phyloP scores from a whole-genome alignment of 2,113 vertebrate species.

The Aviceda subcristata region DNA sequence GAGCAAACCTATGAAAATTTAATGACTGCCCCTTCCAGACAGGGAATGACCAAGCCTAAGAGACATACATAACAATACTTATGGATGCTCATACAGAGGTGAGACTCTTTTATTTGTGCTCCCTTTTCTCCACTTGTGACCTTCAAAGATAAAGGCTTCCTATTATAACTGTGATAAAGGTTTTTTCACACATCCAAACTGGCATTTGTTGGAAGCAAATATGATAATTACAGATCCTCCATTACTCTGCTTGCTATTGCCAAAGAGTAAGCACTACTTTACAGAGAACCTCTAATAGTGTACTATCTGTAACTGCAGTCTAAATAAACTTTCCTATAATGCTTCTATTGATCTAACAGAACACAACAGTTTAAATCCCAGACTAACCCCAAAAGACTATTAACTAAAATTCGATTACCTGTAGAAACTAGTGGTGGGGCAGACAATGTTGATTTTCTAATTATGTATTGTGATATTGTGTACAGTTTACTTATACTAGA shows the following conservation, averaged over 20 bases:
- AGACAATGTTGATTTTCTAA: not conserved
- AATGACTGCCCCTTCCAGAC: not conserved
- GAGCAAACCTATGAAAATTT: conserved; percentile 19
- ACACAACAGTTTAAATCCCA: not conserved
- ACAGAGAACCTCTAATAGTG: not conserved
- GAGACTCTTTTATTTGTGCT: not conserved
- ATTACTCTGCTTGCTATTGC: not conserved
- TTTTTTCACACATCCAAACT: not conserved
- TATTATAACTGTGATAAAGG: not conserved
- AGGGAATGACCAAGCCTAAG: not conserved
- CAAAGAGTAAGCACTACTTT: not conserved
- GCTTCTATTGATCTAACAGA: not conserved
- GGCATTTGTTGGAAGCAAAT: not conserved
- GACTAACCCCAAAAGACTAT: not conserved
- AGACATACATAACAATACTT: not conserved
- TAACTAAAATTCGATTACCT: not conserved
- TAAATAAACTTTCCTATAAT: not conserved
- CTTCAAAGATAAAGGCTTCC: conserved; percentile 10
- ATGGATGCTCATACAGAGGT: not conserved
- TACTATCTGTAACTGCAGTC: not conserved
- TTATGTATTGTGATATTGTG: not conserved
- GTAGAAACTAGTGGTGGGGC: not conserved
- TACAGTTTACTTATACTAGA: not conserved
- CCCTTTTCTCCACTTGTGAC: not conserved
- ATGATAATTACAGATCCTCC: not conserved